Evolutionary conservation across 2,888 invertebrate genomes (phyloP).

Genomic region (Alsophila aescularia): DNA sequence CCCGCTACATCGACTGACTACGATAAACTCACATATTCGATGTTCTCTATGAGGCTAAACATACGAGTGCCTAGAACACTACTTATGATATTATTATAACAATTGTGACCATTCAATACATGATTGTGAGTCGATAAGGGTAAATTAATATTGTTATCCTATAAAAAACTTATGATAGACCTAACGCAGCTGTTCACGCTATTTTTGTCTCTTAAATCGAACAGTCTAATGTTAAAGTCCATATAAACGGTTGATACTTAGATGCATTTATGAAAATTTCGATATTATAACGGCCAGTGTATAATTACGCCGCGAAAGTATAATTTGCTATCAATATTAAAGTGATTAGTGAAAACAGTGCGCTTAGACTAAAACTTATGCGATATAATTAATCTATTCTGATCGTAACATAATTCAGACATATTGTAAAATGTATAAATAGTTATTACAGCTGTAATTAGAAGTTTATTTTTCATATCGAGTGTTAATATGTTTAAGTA

Average conservation of each 20-base stretch:
- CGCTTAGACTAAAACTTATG: slow-evolving; percentile 75
- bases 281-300: slow-evolving; percentile 55
- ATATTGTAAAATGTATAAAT: slow-evolving; percentile 83
- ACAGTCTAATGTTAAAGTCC: slow-evolving; percentile 67
- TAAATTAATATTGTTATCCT: slow-evolving; percentile 66
- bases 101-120: slow-evolving; percentile 76
- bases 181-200: slow-evolving; percentile 66
- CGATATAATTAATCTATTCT: slow-evolving; percentile 64
- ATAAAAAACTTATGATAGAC: slow-evolving; percentile 62
- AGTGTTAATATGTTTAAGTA: slow-evolving; percentile 82
- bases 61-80: slow-evolving; percentile 80
- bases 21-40: slow-evolving; percentile 54
- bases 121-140: slow-evolving; percentile 82
- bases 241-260: slow-evolving; percentile 68
- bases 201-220: slow-evolving; percentile 71
- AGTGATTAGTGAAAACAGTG: slow-evolving; percentile 68
- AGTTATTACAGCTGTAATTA: slow-evolving; percentile 84
- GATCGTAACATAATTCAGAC: slow-evolving; percentile 65
- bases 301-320: slow-evolving; percentile 44
- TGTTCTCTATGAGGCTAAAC: slow-evolving; percentile 66
- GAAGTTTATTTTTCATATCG: slow-evolving; percentile 85
- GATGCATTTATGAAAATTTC: slow-evolving; percentile 63
- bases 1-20: slow-evolving; percentile 61
- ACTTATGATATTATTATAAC: slow-evolving; percentile 80
- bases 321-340: slow-evolving; percentile 68